Evolutionary conservation across 2,113 vertebrate species (phyloP).

Genomic region (Echinops telfairi): DNA sequence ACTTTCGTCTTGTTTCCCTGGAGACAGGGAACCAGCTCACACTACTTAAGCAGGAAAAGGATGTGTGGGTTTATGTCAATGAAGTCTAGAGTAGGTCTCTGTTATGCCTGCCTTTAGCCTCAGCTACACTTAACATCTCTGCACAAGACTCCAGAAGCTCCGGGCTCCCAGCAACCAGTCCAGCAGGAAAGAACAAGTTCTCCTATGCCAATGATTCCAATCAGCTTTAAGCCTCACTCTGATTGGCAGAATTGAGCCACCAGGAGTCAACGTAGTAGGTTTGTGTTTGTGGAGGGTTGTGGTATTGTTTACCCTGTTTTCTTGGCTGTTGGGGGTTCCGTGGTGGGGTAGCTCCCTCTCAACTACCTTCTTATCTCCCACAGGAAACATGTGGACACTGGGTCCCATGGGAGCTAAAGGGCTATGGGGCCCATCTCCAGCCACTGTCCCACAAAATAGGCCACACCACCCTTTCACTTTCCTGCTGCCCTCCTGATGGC

Average conservation of each 20-base stretch:
- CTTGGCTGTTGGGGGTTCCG: neutral
- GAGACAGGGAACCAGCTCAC: neutral
- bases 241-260: neutral
- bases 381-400: neutral
- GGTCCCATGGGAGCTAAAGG: neutral
- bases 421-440: neutral
- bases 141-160: neutral
- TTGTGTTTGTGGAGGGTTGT: neutral
- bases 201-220: neutral
- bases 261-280: neutral
- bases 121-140: neutral
- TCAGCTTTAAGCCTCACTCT: neutral
- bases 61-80: neutral
- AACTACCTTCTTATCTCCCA: neutral
- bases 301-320: neutral
- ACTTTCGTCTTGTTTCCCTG: neutral
- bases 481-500: neutral
- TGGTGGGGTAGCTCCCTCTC: neutral
- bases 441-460: neutral
- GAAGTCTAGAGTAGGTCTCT: neutral
- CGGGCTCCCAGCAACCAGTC: neutral
- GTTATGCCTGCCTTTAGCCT: neutral
- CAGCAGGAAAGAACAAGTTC: neutral
- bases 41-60: neutral
- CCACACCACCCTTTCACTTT: neutral